Conservation (phyloP, 35 echinoderm and acorn worm genomes). For the Heliocidaris tuberculata region DNA sequence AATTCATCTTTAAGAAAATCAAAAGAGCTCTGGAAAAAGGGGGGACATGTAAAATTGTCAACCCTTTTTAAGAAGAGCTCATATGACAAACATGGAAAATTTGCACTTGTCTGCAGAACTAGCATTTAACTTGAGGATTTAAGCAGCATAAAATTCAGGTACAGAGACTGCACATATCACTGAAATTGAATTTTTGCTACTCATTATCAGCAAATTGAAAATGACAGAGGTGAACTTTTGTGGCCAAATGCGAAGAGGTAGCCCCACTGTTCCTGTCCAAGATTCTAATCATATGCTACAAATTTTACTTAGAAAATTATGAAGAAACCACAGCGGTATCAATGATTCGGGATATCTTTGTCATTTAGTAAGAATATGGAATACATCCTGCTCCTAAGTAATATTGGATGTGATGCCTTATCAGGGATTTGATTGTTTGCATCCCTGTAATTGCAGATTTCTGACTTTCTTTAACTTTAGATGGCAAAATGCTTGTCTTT, state of each 20-base stretch:
- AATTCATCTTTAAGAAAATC: too few relatives aligned
- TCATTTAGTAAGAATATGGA: neutral
- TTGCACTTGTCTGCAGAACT: neutral
- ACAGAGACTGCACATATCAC: neutral
- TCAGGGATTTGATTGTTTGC: neutral
- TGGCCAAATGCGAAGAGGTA: neutral
- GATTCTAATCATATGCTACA: neutral
- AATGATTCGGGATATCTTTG: neutral
- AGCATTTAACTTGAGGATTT: neutral
- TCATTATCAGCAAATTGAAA: neutral
- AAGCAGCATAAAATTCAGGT: neutral
- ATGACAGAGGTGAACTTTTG: constrained; percentile 16
- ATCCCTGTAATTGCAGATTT: neutral
- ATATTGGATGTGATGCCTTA: neutral
- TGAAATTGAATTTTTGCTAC: neutral
- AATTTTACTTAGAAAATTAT: neutral
- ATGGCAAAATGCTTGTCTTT: neutral
- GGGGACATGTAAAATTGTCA: too few relatives aligned
- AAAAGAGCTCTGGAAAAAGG: too few relatives aligned
- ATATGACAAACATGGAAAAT: neutral
- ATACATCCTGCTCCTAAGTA: neutral
- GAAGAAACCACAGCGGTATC: neutral
- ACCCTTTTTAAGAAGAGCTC: neutral
- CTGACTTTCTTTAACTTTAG: neutral
- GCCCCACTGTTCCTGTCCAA: neutral